Conservation (phyloP, 2,797 vertebrate genomes). For the Acanthis flammea region DNA sequence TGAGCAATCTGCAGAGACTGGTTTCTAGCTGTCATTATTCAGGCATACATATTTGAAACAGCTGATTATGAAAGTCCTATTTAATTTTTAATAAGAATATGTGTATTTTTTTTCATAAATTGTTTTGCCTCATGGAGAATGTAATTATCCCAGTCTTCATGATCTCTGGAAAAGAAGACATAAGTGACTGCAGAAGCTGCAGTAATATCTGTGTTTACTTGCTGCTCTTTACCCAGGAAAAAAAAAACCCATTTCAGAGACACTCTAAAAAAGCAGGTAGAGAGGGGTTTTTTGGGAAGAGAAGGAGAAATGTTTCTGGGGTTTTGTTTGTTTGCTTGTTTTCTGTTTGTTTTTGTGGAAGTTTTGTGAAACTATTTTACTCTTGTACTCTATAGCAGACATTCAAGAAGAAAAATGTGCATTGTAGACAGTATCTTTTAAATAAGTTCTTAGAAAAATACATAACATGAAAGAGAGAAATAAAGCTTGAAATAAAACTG, state of each 20-base stretch:
- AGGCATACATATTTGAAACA: conserved; percentile 1
- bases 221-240: neutral
- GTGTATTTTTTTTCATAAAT: neutral
- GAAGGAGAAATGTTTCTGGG: neutral
- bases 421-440: neutral
- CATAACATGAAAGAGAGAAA: neutral
- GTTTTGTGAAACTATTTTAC: neutral
- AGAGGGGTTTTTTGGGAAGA: neutral
- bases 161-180: neutral
- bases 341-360: neutral
- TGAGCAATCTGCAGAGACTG: neutral
- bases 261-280: neutral
- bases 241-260: neutral
- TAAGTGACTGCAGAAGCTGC: neutral
- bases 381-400: neutral
- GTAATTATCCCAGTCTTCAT: conserved; percentile 15
- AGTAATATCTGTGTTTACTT: neutral
- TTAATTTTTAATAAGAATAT: conserved; percentile 58
- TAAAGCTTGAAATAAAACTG: neutral
- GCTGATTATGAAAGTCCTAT: conserved; percentile 28
- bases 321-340: neutral
- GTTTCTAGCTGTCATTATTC: conserved; percentile 33
- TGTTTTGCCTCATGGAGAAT: conserved; percentile 2
- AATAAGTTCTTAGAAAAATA: neutral
- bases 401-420: neutral